Base-by-base conservation (phyloP, 92 coral and sea anemone genomes). In the Siderastrea siderea region DNA sequence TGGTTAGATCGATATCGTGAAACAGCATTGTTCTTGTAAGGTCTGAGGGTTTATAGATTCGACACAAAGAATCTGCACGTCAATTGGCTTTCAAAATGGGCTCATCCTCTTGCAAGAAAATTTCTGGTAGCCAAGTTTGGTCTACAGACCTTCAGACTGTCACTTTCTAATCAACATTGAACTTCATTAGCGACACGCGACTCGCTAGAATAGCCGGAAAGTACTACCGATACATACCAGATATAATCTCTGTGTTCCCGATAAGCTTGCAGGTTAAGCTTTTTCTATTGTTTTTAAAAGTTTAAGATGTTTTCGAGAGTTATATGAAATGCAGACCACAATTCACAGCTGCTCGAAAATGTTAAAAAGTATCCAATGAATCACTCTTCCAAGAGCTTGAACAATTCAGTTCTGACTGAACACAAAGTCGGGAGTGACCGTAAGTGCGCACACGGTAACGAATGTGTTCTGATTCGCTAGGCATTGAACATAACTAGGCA, bases 1-100 rank as follows among this genome's bases (percentile, higher is more conserved):
- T 57, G 86, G 55, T 70, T 82, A 46, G 86, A 82, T 82, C 68
- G 70, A 68, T 58, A 68, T 50, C 59, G 45, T 80, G 45, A 79
- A 68, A 44, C 26, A 13, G 3, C 53, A 38, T 13, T 43, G 43
- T 60, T 16, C 43, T 59, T 45, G 51, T 11, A 46, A 17, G 38
- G 15, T 48, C 60, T 3, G 61, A 47, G 12, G 2, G 71, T 17
- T n/a, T n/a, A n/a, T 26, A 11, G 3, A 50, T 7, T 14, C 49
- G 55, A 64, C 1, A 38, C 8, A 62, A 77, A 77, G 68, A 49
- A 64, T 68, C 64, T 52, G n/a, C 64, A 49, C 60, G 74, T 26
- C 51, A 8, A 75, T 47, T 46, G 82, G 82, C 52, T 50, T 61
- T 78, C 71, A 60, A 78, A 51, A 68, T 46, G 14, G 65, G 51